phyloP scores from a whole-genome alignment of 1,140 invertebrate genomes.

The Ectropis grisescens region DNA sequence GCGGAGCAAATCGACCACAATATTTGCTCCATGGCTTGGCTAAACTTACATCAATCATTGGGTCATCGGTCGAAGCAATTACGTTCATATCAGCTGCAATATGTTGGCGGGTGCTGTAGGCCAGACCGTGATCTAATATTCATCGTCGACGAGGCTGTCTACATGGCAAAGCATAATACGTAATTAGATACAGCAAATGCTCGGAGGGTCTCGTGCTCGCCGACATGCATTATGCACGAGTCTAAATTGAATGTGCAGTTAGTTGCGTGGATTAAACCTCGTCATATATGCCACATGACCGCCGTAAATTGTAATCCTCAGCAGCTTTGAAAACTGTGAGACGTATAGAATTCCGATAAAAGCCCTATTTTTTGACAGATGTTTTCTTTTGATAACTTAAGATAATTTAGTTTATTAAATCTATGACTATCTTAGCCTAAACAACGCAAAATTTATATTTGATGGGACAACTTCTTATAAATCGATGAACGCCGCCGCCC shows the following conservation, averaged over 20 bases:
- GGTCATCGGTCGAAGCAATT: slow-evolving; percentile 40
- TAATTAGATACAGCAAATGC: slow-evolving; percentile 62
- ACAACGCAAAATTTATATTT: too few relatives aligned
- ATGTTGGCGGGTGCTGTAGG: slow-evolving; percentile 31
- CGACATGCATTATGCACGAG: slow-evolving; percentile 58
- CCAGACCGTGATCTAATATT: slow-evolving; percentile 57
- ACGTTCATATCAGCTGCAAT: slow-evolving; percentile 37
- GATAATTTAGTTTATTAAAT: too few relatives aligned
- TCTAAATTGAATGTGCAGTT: slow-evolving; percentile 66
- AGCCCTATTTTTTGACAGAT: too few relatives aligned
- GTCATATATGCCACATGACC: slow-evolving; percentile 13
- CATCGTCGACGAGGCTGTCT: slow-evolving; percentile 54
- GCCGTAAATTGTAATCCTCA: neutral
- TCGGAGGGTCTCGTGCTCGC: slow-evolving; percentile 30
- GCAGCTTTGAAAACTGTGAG: too few relatives aligned
- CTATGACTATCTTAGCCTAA: too few relatives aligned
- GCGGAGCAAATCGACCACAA: too few relatives aligned
- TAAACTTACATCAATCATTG: too few relatives aligned
- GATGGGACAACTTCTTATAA: too few relatives aligned
- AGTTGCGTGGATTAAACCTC: slow-evolving; percentile 40
- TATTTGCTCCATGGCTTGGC: too few relatives aligned
- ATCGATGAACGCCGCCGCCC: too few relatives aligned
- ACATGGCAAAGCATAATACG: slow-evolving; percentile 61
- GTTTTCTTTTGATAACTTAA: too few relatives aligned
- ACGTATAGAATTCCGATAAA: too few relatives aligned